Base-by-base conservation (phyloP, 1,140 invertebrate species). In the Drosophila micromelanica region DNA sequence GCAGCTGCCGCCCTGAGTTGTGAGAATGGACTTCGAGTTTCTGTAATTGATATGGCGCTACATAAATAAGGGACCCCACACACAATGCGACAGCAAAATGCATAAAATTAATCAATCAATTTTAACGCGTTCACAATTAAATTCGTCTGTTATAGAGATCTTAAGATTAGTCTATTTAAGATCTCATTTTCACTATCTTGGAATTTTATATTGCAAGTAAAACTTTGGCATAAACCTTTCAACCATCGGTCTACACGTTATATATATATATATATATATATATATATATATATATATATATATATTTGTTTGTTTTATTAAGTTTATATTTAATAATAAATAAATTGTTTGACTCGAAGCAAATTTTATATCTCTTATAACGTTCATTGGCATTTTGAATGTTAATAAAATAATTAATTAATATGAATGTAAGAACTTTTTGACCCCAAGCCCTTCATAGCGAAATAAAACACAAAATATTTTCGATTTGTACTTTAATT, bases 1-100 rank as follows among this genome's bases (percentile, higher is more conserved):
- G 38, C 57, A 61, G 65, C 46, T 61, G 60, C 59, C n/a, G 15
- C 35, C 23, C 20, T 17, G 35, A 38, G n/a, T 17, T 74, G 75
- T 78, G 79, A 70, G 75, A 78, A 81, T 45, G 45, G 20, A 65
- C 35, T 56, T 15, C n/a, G 27, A 59, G 35, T 42, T 17, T 7
- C 32, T 75, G 79, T 78, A 82, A 81, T 59, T 78, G 60, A 79
- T 75, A 75, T 42, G 76, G 71, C 76, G 71, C 71, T 73, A 71
- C 37, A 38, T 27, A 37, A 49, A 42, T 48, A 15, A 45, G 15
- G 38, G 55, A 49, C 55, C 55, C 46, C 55, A 40, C 55, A 60
- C 45, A 60, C 45, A 68, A 38, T 38, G n/a, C 15, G 2, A 9
- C 43, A 8, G 12, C 7, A 40, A 12, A 37, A 9, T 37, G 12